A percentile compares a stretch with the other conserved stretches of the same genome.
Evolutionary conservation across 1,140 invertebrate genomes (phyloP).

Genomic region (Drosophila chauvacae): DNA sequence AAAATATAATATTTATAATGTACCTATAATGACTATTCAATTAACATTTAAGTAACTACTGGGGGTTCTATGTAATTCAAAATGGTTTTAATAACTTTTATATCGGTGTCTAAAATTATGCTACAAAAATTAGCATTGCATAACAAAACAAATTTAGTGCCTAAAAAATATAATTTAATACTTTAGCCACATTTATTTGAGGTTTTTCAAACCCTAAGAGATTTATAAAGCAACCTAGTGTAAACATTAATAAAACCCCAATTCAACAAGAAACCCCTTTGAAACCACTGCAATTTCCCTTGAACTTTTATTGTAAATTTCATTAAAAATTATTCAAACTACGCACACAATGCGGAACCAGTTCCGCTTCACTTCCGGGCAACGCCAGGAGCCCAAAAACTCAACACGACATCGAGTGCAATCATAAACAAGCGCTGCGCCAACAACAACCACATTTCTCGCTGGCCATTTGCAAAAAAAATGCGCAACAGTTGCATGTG

Average conservation of each 20-base stretch:
- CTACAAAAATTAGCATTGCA: no score
- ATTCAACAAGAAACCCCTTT: no score
- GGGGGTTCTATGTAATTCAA: no score
- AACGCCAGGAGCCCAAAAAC: conserved; percentile 17
- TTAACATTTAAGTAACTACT: no score
- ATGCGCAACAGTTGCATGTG: conserved; percentile 79
- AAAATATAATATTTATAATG: no score
- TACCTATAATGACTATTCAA: no score
- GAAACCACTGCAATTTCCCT: not conserved
- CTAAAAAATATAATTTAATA: no score
- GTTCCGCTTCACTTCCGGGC: conserved; percentile 24
- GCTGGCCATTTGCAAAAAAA: conserved; percentile 70
- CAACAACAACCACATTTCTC: conserved; percentile 48
- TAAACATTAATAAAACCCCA: not conserved
- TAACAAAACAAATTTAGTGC: no score
- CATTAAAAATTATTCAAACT: not conserved
- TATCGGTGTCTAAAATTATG: no score
- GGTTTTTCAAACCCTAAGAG: not conserved
- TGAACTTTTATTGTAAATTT: not conserved
- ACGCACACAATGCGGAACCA: conserved; percentile 6
- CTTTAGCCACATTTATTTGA: no score
- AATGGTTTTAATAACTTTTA: no score
- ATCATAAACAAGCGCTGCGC: conserved; percentile 44
- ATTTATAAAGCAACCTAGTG: not conserved
- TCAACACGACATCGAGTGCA: conserved; percentile 49